Conservation (phyloP, 2,113 vertebrate genomes). For the Aplodontia rufa region DNA sequence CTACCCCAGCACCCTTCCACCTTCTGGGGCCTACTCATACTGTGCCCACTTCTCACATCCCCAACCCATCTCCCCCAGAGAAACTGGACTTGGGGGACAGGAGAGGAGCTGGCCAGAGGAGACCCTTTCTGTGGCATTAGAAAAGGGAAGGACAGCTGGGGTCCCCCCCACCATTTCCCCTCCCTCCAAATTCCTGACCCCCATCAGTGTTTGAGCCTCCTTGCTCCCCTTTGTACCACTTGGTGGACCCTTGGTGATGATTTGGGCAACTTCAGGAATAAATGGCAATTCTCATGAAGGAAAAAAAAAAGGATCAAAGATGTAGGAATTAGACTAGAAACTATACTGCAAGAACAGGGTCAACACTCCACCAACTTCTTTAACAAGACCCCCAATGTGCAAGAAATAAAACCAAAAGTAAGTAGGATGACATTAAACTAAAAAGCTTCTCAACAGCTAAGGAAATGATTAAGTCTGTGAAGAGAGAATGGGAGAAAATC, state of each 20-base stretch:
- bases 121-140: constrained; percentile 68
- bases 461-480: no score
- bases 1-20: constrained; percentile 9
- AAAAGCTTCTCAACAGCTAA: no score
- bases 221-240: constrained; percentile 1
- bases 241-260: constrained; percentile 72
- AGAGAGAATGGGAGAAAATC: no score
- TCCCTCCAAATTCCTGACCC: background rate
- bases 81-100: constrained; percentile 30
- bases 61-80: background rate
- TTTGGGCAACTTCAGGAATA: constrained; percentile 76
- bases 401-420: no score
- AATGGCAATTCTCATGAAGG: constrained; percentile 72
- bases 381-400: no score
- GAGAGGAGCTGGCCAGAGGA: constrained; percentile 38
- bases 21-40: constrained; percentile 69
- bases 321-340: no score
- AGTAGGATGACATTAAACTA: no score
- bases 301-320: no score
- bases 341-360: no score
- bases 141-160: constrained; percentile 51
- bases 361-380: no score
- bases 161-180: background rate
- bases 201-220: constrained; percentile 72
- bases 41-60: constrained; percentile 49